Evolutionary conservation across 2,113 vertebrate genomes (phyloP).

Genomic region (Calidris pygmaea): DNA sequence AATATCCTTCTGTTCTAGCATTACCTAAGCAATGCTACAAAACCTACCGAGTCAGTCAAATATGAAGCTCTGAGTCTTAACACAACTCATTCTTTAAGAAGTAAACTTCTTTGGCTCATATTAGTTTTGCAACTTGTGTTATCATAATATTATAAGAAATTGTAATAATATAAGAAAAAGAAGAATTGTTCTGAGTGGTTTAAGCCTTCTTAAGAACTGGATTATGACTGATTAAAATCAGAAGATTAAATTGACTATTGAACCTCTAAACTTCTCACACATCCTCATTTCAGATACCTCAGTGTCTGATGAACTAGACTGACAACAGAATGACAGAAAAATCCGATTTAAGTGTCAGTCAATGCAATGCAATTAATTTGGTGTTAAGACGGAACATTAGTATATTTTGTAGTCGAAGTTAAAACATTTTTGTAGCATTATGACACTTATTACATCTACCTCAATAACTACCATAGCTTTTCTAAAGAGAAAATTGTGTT

Average conservation of each 20-base stretch:
- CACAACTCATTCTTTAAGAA: not conserved
- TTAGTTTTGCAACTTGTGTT: not conserved
- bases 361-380: slow-evolving; percentile 38
- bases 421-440: not conserved
- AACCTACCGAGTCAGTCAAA: not conserved
- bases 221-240: slow-evolving; percentile 18
- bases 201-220: slow-evolving; percentile 20
- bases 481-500: not conserved
- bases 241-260: not conserved
- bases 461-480: not conserved
- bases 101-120: not conserved
- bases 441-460: not conserved
- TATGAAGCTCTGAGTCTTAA: not conserved
- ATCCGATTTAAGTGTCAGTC: not conserved
- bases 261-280: slow-evolving; percentile 22
- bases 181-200: not conserved
- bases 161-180: not conserved
- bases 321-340: slow-evolving; percentile 15
- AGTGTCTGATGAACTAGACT: not conserved
- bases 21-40: not conserved
- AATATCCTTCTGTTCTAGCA: not conserved
- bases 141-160: not conserved
- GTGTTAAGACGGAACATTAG: not conserved
- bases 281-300: slow-evolving; percentile 17
- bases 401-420: not conserved